Percentiles rank a stretch among this genome's conserved stretches.
phyloP scores from a whole-genome alignment of 2,797 vertebrate species.

The Rachycentron canadum region DNA sequence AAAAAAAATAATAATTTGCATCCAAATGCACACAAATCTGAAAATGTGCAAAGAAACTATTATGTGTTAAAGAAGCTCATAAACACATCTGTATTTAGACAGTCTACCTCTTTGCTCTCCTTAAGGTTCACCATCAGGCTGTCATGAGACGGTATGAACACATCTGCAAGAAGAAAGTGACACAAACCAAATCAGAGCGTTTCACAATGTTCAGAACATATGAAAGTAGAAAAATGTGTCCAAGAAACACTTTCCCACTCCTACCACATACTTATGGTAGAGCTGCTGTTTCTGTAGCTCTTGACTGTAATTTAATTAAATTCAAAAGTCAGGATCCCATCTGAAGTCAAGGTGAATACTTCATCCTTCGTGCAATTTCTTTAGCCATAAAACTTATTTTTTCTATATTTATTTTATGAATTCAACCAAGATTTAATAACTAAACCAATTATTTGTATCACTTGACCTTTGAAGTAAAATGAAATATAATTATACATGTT shows the following conservation, averaged over 20 bases:
- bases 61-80: not conserved
- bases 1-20: not conserved
- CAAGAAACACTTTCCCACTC: not conserved
- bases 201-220: too few relatives aligned
- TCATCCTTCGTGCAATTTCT: not conserved
- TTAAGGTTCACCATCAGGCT: slow-evolving; percentile 96
- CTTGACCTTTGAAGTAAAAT: too few relatives aligned
- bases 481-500: not conserved
- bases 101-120: slow-evolving; percentile 93
- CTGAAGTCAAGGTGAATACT: not conserved
- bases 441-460: too few relatives aligned
- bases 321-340: not conserved
- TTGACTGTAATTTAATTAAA: not conserved
- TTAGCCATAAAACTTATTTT: not conserved
- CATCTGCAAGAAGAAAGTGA: slow-evolving; percentile 81
- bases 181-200: slow-evolving; percentile 5
- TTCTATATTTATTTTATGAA: not conserved
- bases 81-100: not conserved
- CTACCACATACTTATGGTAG: not conserved
- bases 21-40: too few relatives aligned
- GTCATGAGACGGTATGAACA: slow-evolving; percentile 96
- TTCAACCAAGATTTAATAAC: too few relatives aligned
- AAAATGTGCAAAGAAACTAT: not conserved
- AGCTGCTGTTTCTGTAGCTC: too few relatives aligned
- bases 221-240: too few relatives aligned